Evolutionary conservation across 2,797 vertebrate genomes (phyloP), one percentile per base, ranked within the genome.

Genomic region (Urocyon cinereoargenteus): DNA sequence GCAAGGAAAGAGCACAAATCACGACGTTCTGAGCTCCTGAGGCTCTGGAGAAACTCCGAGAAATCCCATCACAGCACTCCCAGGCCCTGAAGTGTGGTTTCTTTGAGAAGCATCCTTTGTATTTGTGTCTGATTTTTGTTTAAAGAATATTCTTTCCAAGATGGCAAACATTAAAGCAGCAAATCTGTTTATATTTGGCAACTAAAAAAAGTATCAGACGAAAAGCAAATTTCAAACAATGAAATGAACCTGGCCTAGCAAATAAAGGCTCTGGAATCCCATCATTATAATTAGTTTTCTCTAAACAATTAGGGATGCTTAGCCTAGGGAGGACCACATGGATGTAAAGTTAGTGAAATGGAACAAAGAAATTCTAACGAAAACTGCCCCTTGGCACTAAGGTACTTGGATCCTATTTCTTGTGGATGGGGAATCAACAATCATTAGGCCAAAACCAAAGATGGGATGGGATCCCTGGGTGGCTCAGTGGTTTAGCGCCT

Each of bases 151-250:
- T 93, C 91, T 96, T 95, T 91, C 86, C 90, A 81, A 87, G 91
- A 97, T 75, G 90, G 81, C 64, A 93, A 94, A 96, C 86, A 82
- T 87, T 36, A 11, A 40, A 97, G 91, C 53, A 45, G 92, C 36
- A 62, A 96, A 75, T 96, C 86, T 95, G 61, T 97, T 98, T 92
- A 36, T 94, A 98, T 96, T 91, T 87, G 78, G 93, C n/a, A 97
- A 90, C 55, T 45, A 81, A 78, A 91, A 97, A 96, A 86, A 51
- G 0, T 49, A 94, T 53, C 68, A 70, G 85, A 83, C 28, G 51
- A 85, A 51, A 97, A 89, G 83, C 82, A 87, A 88, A 97, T 92
- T 96, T 96, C 95, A 87, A 93, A 96, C 73, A 95, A 82, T 77
- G 78, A 90, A 75, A 92, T 15, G n/a, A 94, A 90, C 62, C 62